A percentile compares a stretch with the other conserved stretches of the same genome.
These are phyloP conservation scores for Leptopilina myrica DNA, from an alignment of 2,888 invertebrate species.

Conservation along the genomic window DNA sequence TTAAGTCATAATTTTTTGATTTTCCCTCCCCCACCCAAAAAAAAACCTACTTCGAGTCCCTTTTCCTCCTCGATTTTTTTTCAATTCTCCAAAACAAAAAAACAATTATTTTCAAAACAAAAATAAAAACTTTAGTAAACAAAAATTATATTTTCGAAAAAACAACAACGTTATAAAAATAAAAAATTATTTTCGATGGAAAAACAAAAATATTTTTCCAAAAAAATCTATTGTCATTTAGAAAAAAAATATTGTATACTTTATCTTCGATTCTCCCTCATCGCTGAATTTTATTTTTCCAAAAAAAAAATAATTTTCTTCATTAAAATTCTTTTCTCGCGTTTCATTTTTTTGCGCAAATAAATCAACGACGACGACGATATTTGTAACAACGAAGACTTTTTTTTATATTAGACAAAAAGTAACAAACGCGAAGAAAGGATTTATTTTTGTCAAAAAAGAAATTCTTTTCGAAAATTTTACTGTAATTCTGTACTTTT, in stretches of 20 bases:
- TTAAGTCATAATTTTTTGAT: slow-evolving; percentile 50
- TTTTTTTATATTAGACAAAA: background rate
- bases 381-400: slow-evolving; percentile 9
- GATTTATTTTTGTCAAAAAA: too few species aligned
- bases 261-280: background rate
- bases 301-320: background rate
- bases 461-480: background rate
- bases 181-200: too few species aligned
- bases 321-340: background rate
- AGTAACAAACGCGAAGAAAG: too few species aligned
- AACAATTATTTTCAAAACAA: too few species aligned
- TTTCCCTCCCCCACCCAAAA: too few species aligned
- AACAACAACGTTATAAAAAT: too few species aligned
- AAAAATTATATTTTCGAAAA: too few species aligned
- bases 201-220: background rate
- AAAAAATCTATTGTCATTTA: too few species aligned
- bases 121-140: too few species aligned
- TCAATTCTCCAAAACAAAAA: background rate
- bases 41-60: slow-evolving; percentile 35
- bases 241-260: too few species aligned
- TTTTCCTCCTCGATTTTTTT: slow-evolving; percentile 47
- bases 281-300: background rate
- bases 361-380: slow-evolving; percentile 30
- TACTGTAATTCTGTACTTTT: background rate
- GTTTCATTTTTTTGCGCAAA: background rate